Evolutionary conservation across 2,797 vertebrate genomes (phyloP), one percentile per base, ranked within the genome.

Genomic region (Micrastur ruficollis): DNA sequence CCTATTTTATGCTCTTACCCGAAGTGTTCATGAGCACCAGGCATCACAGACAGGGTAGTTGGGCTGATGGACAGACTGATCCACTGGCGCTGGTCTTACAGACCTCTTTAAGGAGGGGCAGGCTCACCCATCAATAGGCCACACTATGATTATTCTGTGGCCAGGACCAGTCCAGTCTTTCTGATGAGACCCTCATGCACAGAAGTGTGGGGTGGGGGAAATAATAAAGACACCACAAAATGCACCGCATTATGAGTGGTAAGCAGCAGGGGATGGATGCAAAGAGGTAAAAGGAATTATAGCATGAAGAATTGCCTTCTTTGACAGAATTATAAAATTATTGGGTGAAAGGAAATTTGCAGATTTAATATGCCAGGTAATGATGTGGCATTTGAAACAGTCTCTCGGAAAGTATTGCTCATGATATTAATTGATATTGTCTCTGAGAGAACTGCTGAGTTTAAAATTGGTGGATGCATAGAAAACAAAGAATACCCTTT

Each of bases 281-380:
- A 91, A 79, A 73, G 36, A 38, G 53, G 56, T 31, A 68, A 85
- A 73, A 79, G 46, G 53, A 95, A 84, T 84, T 94, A 68, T 1
- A 76, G n/a, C 13, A 59, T 50, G 76, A 87, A 91, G 89, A 79
- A 70, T 34, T 19, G 17, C 78, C 94, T 83, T 86, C 38, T 86
- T 84, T 91, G 87, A 38, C 9, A 47, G 82, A 91, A 88, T 84
- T 82, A 42, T 66, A 78, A 81, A 95, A 95, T 90, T 81, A 95
- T n/a, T 81, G 85, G 79, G 40, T 74, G 68, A 94, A 93, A 75
- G 53, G 14, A 87, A 92, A 95, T 89, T n/a, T 84, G 91, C 79
- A 81, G 66, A 81, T 95, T 95, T 92, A 84, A 89, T 93, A 92
- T 34, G n/a, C 78, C 78, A 52, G 42, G 87, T 97, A 95, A 95